Evolutionary conservation across 2,113 vertebrate genomes (phyloP).

Genomic region (Notarius lentiginosus): DNA sequence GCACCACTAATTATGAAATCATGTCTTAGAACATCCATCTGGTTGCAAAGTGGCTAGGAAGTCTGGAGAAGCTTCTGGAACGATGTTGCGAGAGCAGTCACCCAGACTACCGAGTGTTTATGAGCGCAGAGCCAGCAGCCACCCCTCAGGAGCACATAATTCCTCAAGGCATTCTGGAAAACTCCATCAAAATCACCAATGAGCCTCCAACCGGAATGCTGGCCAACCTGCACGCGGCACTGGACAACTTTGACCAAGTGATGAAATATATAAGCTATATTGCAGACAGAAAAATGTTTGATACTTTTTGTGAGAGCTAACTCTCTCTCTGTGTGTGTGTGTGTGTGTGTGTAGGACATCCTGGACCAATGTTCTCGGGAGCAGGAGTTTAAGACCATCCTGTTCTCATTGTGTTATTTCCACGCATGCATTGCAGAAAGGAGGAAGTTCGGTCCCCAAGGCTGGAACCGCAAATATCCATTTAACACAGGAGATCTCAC

Average conservation of each 20-base stretch:
- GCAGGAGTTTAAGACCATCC: constrained; percentile 83
- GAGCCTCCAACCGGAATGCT: constrained; percentile 78
- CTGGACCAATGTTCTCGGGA: constrained; percentile 77
- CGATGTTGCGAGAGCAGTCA: constrained; percentile 73
- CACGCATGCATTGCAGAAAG: constrained; percentile 79
- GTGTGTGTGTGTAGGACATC: constrained; percentile 70
- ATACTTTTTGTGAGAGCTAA: background rate
- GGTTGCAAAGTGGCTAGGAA: constrained; percentile 73
- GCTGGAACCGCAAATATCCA: constrained; percentile 81
- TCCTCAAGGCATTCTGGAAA: constrained; percentile 79
- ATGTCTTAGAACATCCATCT: constrained; percentile 79
- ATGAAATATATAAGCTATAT: background rate
- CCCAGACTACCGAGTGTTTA: constrained; percentile 70
- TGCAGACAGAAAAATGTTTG: background rate
- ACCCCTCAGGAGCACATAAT: constrained; percentile 74
- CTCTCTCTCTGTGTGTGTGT: background rate
- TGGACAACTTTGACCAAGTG: constrained; percentile 79
- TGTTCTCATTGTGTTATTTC: constrained; percentile 82
- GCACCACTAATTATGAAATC: background rate
- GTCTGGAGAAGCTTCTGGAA: constrained; percentile 77
- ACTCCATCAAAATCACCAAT: constrained; percentile 80
- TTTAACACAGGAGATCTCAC: constrained; percentile 81
- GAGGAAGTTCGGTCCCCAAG: constrained; percentile 79
- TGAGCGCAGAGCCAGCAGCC: constrained; percentile 73
- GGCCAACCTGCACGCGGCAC: constrained; percentile 72